A percentile compares a stretch with the other conserved stretches of the same genome.
phyloP scores from a whole-genome alignment of 2,888 invertebrate species.

The Adela reaumurella region DNA sequence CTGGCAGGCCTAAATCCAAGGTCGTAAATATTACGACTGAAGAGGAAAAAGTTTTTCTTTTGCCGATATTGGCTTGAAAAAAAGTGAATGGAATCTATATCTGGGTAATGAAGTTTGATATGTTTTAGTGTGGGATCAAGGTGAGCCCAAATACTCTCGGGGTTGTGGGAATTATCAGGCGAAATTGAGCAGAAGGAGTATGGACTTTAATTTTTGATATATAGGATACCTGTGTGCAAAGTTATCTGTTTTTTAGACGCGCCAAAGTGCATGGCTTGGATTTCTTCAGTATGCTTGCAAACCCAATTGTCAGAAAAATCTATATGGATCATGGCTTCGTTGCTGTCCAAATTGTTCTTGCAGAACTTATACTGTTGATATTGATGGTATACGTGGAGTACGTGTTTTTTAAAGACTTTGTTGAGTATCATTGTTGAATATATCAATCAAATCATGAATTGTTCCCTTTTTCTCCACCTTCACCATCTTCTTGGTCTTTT shows the following conservation, averaged over 20 bases:
- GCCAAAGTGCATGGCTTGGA: slow-evolving; percentile 9
- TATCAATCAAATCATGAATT: slow-evolving; percentile 1
- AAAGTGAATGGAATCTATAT: slow-evolving; percentile 6
- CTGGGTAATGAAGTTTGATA: slow-evolving; percentile 7
- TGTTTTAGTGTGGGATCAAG: slow-evolving; percentile 9
- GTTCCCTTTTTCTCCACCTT: background rate
- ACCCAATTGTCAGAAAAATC: slow-evolving; percentile 5
- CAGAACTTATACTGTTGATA: slow-evolving; percentile 7
- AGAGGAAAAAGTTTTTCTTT: slow-evolving; percentile 10
- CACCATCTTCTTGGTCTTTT: too few relatives aligned
- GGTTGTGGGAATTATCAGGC: slow-evolving; percentile 7
- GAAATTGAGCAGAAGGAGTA: slow-evolving; percentile 11
- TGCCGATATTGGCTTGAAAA: slow-evolving; percentile 4
- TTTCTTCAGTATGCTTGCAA: slow-evolving; percentile 6
- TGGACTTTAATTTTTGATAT: slow-evolving; percentile 7
- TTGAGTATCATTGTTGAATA: slow-evolving; percentile 7
- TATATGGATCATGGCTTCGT: background rate
- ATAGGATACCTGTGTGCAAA: slow-evolving; percentile 11
- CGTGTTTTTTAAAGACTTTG: slow-evolving; percentile 8
- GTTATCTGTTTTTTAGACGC: slow-evolving; percentile 9
- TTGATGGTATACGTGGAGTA: slow-evolving; percentile 3
- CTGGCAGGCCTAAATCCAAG: slow-evolving; percentile 6
- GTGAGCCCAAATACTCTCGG: slow-evolving; percentile 13
- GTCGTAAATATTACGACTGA: slow-evolving; percentile 5
- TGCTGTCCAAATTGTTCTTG: slow-evolving; percentile 2